Base-by-base conservation (phyloP, 37 sponge, comb jelly and placozoan genomes). In the Tethya wilhelma region DNA sequence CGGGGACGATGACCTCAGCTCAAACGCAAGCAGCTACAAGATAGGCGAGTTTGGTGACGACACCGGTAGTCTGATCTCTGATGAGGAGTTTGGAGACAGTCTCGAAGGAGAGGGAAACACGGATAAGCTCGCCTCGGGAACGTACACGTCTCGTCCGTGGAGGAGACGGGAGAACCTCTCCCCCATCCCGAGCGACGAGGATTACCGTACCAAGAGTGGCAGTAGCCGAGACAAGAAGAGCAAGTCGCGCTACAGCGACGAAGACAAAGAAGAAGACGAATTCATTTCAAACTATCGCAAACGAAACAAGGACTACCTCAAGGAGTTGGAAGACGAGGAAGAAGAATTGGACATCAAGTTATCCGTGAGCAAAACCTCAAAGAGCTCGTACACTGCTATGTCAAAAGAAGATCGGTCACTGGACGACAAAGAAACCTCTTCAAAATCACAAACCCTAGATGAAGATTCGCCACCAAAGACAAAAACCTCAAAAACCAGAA, bases 1-100 rank as follows among this genome's bases (percentile, higher is more conserved):
- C 40, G 45, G 70, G 4, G 20, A 9, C 32, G 74, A 64, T 45
- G 56, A 59, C 45, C 58, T 76, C 26, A 77, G 78, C 78, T 77
- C 69, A 5, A 75, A 25, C 38, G 84, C 25, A 43, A 75, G 78
- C 57, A 77, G 60, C 78, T 76, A 84, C 62, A 44, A 74, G 26
- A 38, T 83, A 17, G 83, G 67, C 23, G 56, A 67, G 39, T 33
- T 46, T 56, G 19, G 19, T 2, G 81, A 56, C 20, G 33, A 41
- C 22, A 60, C 36, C 22, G 32, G 14, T 37, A 32, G 39, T 39
- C n/a, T 19, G 40, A 59, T 19, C 26, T 29, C 19, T 12, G 43
- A 40, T 55, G 59, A 5, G 28, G 42, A 75, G 59, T 28, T 39
- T 59, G 6, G 8, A 38, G 4, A 58, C 41, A 29, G 23, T 37